phyloP scores from a whole-genome alignment of 2,797 vertebrate species.

The Thaleichthys pacificus region DNA sequence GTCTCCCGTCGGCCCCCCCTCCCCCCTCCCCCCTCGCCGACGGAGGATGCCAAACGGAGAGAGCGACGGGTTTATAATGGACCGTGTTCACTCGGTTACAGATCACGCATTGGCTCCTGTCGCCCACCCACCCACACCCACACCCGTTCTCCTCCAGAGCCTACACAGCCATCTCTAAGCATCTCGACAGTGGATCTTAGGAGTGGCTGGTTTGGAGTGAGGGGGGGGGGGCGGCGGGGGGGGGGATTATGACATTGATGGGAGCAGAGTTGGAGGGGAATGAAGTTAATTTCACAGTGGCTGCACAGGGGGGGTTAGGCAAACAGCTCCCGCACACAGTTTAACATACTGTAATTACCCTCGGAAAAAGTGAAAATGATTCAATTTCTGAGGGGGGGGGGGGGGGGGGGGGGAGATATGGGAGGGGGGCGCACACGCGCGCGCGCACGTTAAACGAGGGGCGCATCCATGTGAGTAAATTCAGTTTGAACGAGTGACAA shows the following conservation, averaged over 20 bases:
- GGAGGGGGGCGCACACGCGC: background rate
- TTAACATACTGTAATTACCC: conserved; percentile 73
- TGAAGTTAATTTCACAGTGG: conserved; percentile 85
- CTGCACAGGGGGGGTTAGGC: conserved; percentile 69
- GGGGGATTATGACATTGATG: conserved; percentile 68
- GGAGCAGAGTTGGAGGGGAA: conserved; percentile 59
- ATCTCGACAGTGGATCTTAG: conserved; percentile 65
- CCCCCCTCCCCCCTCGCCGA: background rate
- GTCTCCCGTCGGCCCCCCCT: conserved; percentile 25
- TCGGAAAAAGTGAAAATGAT: conserved; percentile 54
- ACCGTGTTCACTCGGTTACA: conserved; percentile 27
- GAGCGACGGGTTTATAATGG: conserved; percentile 43
- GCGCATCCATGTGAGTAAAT: conserved; percentile 45
- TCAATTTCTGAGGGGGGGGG: conserved; percentile 48
- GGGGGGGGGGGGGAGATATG: conserved; percentile 10
- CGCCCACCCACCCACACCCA: background rate
- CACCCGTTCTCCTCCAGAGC: conserved; percentile 19
- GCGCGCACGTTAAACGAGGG: conserved; percentile 25
- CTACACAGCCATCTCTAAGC: conserved; percentile 52
- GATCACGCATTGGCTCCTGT: conserved; percentile 45
- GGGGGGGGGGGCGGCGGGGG: background rate
- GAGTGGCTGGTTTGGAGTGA: conserved; percentile 35
- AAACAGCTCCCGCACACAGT: conserved; percentile 49
- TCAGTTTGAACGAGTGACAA: conserved; percentile 52
- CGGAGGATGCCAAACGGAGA: conserved; percentile 11